Evolutionary conservation across 2,797 vertebrate genomes (phyloP), one percentile per base, ranked within the genome.

Genomic region (Myripristis jacobus): DNA sequence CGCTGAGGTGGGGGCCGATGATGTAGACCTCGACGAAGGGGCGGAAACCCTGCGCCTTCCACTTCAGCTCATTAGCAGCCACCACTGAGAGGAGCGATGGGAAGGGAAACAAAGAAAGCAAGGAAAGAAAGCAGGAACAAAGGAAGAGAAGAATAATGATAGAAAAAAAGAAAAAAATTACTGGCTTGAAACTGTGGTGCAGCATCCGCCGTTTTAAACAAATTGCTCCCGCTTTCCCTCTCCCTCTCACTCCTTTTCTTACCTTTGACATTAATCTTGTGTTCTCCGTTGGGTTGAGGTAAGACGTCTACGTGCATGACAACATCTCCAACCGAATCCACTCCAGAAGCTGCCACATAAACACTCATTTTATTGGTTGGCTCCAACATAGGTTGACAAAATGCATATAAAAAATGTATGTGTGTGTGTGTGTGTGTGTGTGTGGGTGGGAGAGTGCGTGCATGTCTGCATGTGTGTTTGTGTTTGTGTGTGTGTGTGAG

Each of bases 11-110:
- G 22, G 98, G 97, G 6, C 98, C 98, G 0, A 99, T 97, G 86
- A 99, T 97, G 92, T 96, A 98, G 80, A 98, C 96, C 73, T 99
- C 98, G 0, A 99, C 96, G 52, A 99, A 98, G 3, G 98, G 97
- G 6, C 97, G 94, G 93, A 99, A 99, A 71, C 97, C 97, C 0
- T 97, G 97, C 0, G 97, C 98, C 83, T 96, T 97, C 98, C 98
- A 99, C 69, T 96, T 97, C 54, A 99, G 94, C 84, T 99, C 97
- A 2, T 97, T 98, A 1, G 96, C 97, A 6, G 96, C 94, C 78
- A 96, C 95, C 88, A 99, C 97, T 82, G 73, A 71, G 13, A 22
- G 24, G 7, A 38, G 48, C 6, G 16, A 34, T 19, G 43, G 38
- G 19, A 21, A n/a, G n/a, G 43, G 15, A 60, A 15, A 38, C 0